Evolutionary conservation across 1,140 invertebrate species (phyloP), one percentile per base, ranked within the genome.

Genomic region (Aphaenogaster rudis): DNA sequence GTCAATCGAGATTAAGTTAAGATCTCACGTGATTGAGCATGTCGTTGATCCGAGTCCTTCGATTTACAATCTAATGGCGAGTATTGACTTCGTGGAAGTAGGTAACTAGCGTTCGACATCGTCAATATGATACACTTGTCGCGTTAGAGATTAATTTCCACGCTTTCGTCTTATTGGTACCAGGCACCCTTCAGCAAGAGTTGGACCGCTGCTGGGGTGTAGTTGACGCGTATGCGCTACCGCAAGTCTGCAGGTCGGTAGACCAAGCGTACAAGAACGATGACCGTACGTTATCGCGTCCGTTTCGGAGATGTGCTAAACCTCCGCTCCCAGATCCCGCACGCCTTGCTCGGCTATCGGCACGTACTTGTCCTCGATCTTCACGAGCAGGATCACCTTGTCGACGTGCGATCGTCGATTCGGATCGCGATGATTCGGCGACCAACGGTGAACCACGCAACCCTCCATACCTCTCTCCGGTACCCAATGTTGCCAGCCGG

Each of bases 401-500:
- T 99, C 98, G 0, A 99, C 97, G 93, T 99, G 98, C 15, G 98
- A 99, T 7, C 98, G 96, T 66, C 97, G 97, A 88, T 97, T 97
- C 0, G 97, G 97, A 94, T 99, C 98, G 79, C 97, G 96, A 96
- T 99, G 98, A 95, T 97, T 98, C 0, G 98, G 98, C 28, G 97
- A 97, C 98, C 98, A 99, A 88, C 97, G 97, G 94, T 99, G 98
- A 13, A 99, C 98, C 28, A 99, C 97, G 95, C 94, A 95, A 36
- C 98, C 98, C 93, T 98, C 98, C 98, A 99, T 99, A 1, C 98
- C 98, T 61, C 97, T 97, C 86, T 97, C 96, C 0, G 98, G 98
- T 77, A 97, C 96, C 98, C 98, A 99, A 88, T 98, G 97, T 64
- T 97, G 97, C 98, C 98, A 99, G 87, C 97, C 97, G 67, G 97